A percentile compares a stretch with the other conserved stretches of the same genome.
Evolutionary conservation across 2,113 vertebrate genomes (phyloP).

Genomic region (Hydropotes inermis): DNA sequence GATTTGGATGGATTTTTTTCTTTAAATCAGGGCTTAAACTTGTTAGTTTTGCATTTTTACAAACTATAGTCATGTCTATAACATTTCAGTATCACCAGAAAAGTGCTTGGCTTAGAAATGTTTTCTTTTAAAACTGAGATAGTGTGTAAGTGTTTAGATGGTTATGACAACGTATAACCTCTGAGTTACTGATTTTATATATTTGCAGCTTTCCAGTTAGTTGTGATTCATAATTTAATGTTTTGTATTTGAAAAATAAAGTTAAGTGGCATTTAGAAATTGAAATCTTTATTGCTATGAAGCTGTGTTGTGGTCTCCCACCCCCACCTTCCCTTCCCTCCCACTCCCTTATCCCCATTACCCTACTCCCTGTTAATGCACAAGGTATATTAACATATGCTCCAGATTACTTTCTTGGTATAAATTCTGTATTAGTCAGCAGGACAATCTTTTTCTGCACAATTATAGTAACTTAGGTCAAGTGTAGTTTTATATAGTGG

Average conservation of each 20-base stretch:
- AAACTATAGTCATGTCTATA: constrained; percentile 50
- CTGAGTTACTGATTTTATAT: constrained; percentile 56
- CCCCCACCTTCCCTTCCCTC: not conserved
- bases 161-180: constrained; percentile 18
- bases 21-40: constrained; percentile 58
- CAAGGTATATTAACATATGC: constrained; percentile 69
- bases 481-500: constrained; percentile 84
- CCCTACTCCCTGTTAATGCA: constrained; percentile 64
- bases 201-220: constrained; percentile 66
- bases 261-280: constrained; percentile 69
- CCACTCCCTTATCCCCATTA: constrained; percentile 4
- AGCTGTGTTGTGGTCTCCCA: constrained; percentile 68
- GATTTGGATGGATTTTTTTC: constrained; percentile 67
- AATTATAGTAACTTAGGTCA: constrained; percentile 84
- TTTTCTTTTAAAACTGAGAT: constrained; percentile 59
- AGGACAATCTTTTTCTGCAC: constrained; percentile 79
- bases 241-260: constrained; percentile 68
- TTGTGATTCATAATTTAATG: constrained; percentile 66
- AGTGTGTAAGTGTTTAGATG: constrained; percentile 54
- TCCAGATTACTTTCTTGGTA: constrained; percentile 75
- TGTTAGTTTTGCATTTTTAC: constrained; percentile 59
- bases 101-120: constrained; percentile 62
- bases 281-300: constrained; percentile 62
- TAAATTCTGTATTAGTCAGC: constrained; percentile 77
- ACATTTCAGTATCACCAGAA: constrained; percentile 17